Evolutionary conservation across 2,888 invertebrate species (phyloP).

Genomic region (Adelognathus sp.): DNA sequence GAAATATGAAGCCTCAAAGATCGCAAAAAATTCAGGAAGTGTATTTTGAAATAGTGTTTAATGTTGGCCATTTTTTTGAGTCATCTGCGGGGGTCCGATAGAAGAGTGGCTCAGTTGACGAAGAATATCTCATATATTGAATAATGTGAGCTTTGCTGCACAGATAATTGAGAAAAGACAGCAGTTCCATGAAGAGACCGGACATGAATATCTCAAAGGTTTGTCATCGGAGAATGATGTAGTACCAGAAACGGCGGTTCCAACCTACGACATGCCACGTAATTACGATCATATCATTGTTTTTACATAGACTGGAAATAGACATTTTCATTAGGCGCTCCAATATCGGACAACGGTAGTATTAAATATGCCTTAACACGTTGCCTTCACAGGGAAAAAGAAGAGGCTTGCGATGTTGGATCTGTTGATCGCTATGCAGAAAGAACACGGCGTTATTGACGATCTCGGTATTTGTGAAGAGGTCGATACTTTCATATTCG

Average conservation of each 20-base stretch:
- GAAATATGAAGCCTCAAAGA: too few species aligned
- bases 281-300: not conserved
- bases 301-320: not conserved
- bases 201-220: slow-evolving; percentile 34
- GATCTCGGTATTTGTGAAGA: slow-evolving; percentile 60
- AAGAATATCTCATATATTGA: too few species aligned
- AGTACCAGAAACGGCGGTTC: not conserved
- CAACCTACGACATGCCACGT: slow-evolving; percentile 12
- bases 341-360: too few species aligned
- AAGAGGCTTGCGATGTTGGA: slow-evolving; percentile 61
- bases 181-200: slow-evolving; percentile 54
- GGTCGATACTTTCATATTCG: slow-evolving; percentile 62
- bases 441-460: slow-evolving; percentile 43
- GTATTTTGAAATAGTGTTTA: too few species aligned
- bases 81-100: too few species aligned
- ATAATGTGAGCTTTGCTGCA: not conserved
- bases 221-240: not conserved
- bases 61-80: too few species aligned
- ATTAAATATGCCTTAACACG: not conserved
- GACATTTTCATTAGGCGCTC: not conserved
- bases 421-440: slow-evolving; percentile 54
- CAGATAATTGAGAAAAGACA: slow-evolving; percentile 58
- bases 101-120: too few species aligned
- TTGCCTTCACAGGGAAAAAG: slow-evolving; percentile 26
- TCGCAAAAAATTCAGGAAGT: too few species aligned